Evolutionary conservation across 2,888 invertebrate species (phyloP), one percentile per base, ranked within the genome.

Genomic region (Strigamia maritima): DNA sequence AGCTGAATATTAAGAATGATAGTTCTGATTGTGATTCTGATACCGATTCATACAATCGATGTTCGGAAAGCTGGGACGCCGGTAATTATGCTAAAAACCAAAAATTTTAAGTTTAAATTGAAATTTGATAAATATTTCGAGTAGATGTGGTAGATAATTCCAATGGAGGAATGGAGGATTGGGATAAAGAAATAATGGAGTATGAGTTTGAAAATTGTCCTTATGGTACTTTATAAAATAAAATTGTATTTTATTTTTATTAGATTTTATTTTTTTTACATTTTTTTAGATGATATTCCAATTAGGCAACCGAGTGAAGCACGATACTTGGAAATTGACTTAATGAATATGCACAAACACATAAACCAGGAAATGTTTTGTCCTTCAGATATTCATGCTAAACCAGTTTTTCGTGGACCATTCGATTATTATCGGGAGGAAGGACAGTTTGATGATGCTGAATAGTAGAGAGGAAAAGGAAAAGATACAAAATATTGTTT

Each of bases 391-490:
- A 24, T 77, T 26, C 77, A 77, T 60, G 54, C 77, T 1, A 19
- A 49, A n/a, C 77, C 77, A 14, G 28, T 77, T 28, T 16, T 14
- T 8, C 44, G 49, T 1, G 16, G 10, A 19, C 49, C 14, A 16
- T 14, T 26, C 16, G 40, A 31, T 6, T 44, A 19, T 40, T 76
- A 8, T 76, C 26, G 19, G n/a, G 49, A 77, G n/a, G 38, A 38
- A 10, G 77, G 77, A 0, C 77, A 77, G 14, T 77, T 77, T 54
- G 77, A 77, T 54, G 77, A 77, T 77, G 77, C 77, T 12, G 77
- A 77, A 35, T 38, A 26, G 10, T n/a, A 8, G 28, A 75, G 24
- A 28, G 12, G n/a, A 26, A 3, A 16, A 65, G 7, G 24, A 60
- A 8, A 60, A 24, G 8, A 7, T 60, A 10, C 10, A 24, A 0